Percentiles rank a stretch among this genome's conserved stretches.
Evolutionary conservation across 1,140 invertebrate species (phyloP).

Genomic region (Brachionus koreanus): DNA sequence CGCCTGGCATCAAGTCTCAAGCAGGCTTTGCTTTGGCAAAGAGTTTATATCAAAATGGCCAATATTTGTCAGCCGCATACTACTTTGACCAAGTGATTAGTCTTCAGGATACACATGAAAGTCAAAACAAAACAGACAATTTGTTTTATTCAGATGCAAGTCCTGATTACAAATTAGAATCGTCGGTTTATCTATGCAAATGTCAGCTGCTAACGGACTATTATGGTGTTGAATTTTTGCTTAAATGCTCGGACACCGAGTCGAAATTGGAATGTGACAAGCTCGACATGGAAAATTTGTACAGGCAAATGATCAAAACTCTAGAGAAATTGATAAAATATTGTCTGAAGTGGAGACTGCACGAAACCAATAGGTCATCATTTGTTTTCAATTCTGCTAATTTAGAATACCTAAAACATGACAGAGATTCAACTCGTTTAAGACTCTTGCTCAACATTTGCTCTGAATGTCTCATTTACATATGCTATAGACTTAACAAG

Average conservation of each 20-base stretch:
- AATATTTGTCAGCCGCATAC: conserved; percentile 21
- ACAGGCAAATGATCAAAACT: background rate
- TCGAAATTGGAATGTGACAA: background rate
- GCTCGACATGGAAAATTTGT: conserved; percentile 4
- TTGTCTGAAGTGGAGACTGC: background rate
- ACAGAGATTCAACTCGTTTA: background rate
- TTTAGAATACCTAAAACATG: conserved; percentile 8
- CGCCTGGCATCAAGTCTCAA: background rate
- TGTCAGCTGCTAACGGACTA: conserved; percentile 29
- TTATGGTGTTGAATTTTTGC: background rate
- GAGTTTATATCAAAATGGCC: background rate
- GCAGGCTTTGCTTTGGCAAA: background rate
- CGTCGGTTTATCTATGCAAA: conserved; percentile 19
- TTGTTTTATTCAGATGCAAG: conserved; percentile 9
- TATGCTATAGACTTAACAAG: background rate
- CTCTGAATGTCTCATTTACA: conserved; percentile 15
- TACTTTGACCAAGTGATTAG: conserved; percentile 17
- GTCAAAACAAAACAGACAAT: background rate
- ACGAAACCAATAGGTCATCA: conserved; percentile 5
- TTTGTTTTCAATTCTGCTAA: background rate
- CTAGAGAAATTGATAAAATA: background rate
- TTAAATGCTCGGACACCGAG: background rate
- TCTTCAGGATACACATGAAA: background rate
- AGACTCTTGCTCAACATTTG: background rate
- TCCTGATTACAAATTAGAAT: conserved; percentile 21